Evolutionary conservation across 2,888 invertebrate genomes (phyloP).

Genomic region (Candidula unifasciata): DNA sequence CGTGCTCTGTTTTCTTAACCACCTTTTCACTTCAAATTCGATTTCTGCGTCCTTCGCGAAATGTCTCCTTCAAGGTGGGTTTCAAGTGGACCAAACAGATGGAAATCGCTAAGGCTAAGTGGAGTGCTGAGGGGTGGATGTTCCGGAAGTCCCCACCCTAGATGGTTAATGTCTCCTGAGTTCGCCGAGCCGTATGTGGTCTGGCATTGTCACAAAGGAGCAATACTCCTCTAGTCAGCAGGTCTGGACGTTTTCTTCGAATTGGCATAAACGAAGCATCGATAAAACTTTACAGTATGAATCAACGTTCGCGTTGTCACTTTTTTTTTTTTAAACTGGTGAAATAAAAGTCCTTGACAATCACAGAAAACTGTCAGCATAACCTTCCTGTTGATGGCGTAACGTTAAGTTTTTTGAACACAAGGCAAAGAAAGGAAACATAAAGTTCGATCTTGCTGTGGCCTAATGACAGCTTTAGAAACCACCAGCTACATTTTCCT

Average conservation of each 20-base stretch:
- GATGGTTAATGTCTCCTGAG: background rate
- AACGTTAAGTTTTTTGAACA: background rate
- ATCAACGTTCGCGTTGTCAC: background rate
- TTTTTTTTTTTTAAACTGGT: slow-evolving; percentile 4
- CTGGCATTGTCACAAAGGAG: background rate
- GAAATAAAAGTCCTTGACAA: background rate
- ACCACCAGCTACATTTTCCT: too few species aligned
- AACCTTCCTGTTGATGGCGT: slow-evolving; percentile 3
- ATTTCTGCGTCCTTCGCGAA: slow-evolving; percentile 1
- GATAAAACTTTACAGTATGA: background rate
- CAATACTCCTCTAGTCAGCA: background rate
- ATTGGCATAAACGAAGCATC: slow-evolving; percentile 3
- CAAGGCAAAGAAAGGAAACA: background rate
- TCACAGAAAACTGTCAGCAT: background rate
- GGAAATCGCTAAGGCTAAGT: background rate
- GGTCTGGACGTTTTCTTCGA: slow-evolving; percentile 12
- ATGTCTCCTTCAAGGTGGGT: background rate
- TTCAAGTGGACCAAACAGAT: slow-evolving; percentile 1
- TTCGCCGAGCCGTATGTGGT: background rate
- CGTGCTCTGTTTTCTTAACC: too few species aligned
- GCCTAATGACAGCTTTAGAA: too few species aligned
- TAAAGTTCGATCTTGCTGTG: too few species aligned
- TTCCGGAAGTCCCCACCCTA: background rate
- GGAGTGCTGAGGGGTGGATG: background rate
- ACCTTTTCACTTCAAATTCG: too few species aligned